Evolutionary conservation across 2,888 invertebrate species (phyloP).

Genomic region (Lepidocyrtinus sp.): DNA sequence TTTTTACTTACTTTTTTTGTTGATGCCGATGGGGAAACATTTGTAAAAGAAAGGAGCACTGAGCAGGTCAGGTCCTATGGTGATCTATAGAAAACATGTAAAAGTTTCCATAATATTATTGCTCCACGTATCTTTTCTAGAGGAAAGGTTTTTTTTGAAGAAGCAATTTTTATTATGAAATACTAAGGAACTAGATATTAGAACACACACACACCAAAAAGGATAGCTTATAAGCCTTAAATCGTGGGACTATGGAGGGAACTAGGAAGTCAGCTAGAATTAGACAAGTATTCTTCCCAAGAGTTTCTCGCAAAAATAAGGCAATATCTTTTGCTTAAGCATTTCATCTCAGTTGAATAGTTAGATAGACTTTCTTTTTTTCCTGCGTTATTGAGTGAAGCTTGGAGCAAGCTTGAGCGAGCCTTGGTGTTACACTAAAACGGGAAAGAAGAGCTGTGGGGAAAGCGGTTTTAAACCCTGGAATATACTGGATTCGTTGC

Average conservation of each 20-base stretch:
- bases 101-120: slow-evolving; percentile 38
- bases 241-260: slow-evolving; percentile 20
- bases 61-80: slow-evolving; percentile 53
- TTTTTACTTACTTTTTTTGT: not conserved
- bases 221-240: slow-evolving; percentile 22
- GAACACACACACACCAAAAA: not conserved
- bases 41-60: slow-evolving; percentile 21
- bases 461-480: slow-evolving; percentile 44
- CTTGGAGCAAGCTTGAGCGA: slow-evolving; percentile 15
- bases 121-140: not conserved
- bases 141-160: slow-evolving; percentile 4
- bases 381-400: not conserved
- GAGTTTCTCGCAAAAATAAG: slow-evolving; percentile 27
- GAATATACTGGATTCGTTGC: slow-evolving; percentile 18
- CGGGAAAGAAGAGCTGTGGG: slow-evolving; percentile 19
- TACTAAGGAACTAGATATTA: not conserved
- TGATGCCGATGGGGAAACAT: slow-evolving; percentile 2
- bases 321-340: slow-evolving; percentile 46
- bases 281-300: slow-evolving; percentile 39
- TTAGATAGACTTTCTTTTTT: slow-evolving; percentile 9
- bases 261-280: slow-evolving; percentile 52
- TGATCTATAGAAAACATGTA: slow-evolving; percentile 37
- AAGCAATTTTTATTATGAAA: slow-evolving; percentile 15
- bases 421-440: not conserved
- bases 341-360: slow-evolving; percentile 50